Base-by-base conservation (phyloP, 2,113 vertebrate species). In the Tiliqua scincoides region DNA sequence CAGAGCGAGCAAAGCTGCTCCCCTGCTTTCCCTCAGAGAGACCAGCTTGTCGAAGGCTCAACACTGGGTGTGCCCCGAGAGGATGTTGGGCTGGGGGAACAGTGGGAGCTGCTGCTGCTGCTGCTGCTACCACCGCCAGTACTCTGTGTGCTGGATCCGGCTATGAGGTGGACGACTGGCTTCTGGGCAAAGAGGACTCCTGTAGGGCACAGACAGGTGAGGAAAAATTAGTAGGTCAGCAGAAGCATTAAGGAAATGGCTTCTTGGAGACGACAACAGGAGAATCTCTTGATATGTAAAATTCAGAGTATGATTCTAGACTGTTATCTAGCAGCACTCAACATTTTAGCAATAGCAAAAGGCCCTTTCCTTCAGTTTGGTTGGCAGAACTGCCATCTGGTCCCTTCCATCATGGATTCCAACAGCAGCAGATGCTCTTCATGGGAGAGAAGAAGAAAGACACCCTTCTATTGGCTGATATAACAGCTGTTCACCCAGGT, bases 31-130 rank as follows among this genome's bases (percentile, higher is more conserved):
- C 91, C 82, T 97, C 96, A 97, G 89, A 97, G 96, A 85, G 97
- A 96, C 97, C 97, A 97, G 94, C 97, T 97, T 94, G 97, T 97
- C 75, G 97, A 97, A 90, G 97, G 97, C 95, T 97, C 97, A 3
- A 94, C 94, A 0, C 95, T 86, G 81, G 97, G 96, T 11, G 97
- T 97, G 85, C 96, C 97, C 93, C 96, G 93, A 2, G 96, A 97
- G 37, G 97, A 97, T 91, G 96, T 97, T 91, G 97, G 97, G 92
- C 97, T 97, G 59, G 96, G 95, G 0, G 97, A 97, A 82, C 96
- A 97, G 94, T 97, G 97, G 35, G 97, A 97, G 89, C 94, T 94
- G 93, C 94, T 89, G 93, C 94, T 93, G 80, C 91, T 91, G 89
- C 90, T 89, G 92, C 94, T 88, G 92, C 92, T 57, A 3, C 88